phyloP scores from a whole-genome alignment of 1,140 invertebrate species.

The Luehdorfia chinensis region DNA sequence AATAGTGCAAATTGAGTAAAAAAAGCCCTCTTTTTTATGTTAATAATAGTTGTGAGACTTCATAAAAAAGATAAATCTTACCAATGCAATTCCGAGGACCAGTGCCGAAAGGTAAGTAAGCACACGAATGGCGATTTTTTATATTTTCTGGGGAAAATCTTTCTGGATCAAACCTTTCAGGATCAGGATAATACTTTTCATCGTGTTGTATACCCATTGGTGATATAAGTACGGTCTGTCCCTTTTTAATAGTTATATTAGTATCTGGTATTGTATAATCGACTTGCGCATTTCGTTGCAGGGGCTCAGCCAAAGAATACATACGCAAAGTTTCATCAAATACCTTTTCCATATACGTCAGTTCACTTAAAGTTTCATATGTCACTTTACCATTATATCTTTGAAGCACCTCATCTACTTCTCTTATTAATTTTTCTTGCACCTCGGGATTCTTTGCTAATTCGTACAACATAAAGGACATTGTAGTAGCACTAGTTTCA shows the following conservation, averaged over 20 bases:
- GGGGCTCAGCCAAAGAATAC: conserved; percentile 76
- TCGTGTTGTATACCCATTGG: conserved; percentile 33
- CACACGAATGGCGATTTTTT: conserved; percentile 9
- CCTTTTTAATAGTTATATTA: conserved; percentile 68
- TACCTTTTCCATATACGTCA: conserved; percentile 64
- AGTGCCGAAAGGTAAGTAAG: conserved; percentile 4
- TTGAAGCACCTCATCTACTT: conserved; percentile 54
- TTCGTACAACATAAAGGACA: conserved; percentile 48
- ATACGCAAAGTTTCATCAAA: conserved; percentile 77
- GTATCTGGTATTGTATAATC: conserved; percentile 75
- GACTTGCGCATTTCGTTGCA: conserved; percentile 37
- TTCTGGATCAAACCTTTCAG: conserved; percentile 15
- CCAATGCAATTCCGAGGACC: conserved; percentile 21
- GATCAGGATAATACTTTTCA: conserved; percentile 27
- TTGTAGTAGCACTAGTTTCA: conserved; percentile 40
- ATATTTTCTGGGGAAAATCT: conserved; percentile 1
- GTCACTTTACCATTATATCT: conserved; percentile 52
- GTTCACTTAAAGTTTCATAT: conserved; percentile 57
- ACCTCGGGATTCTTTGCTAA: conserved; percentile 48
- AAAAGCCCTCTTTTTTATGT: too few species aligned
- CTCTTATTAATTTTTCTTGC: conserved; percentile 51
- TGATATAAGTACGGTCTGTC: conserved; percentile 32
- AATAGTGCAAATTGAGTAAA: too few species aligned
- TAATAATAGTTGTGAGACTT: too few species aligned
- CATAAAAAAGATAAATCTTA: too few species aligned